These are phyloP conservation scores for Athetis lepigone DNA, from an alignment of 2,888 invertebrate genomes.

Conservation along the genomic window DNA sequence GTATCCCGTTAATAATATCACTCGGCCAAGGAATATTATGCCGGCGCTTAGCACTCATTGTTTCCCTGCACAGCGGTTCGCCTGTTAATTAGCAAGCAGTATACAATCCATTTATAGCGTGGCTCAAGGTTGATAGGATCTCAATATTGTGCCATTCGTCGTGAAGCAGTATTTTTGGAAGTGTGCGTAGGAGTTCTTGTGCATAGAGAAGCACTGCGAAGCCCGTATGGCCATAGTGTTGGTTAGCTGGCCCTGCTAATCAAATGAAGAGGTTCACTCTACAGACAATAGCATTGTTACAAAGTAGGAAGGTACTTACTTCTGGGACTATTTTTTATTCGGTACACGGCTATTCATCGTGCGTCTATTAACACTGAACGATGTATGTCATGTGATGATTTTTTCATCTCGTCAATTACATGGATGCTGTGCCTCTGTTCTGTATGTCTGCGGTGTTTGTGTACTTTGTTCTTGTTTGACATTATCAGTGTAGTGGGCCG, in stretches of 20 bases:
- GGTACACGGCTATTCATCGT: slow-evolving; percentile 49
- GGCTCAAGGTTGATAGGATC: slow-evolving; percentile 44
- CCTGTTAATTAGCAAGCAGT: slow-evolving; percentile 46
- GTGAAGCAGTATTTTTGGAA: slow-evolving; percentile 23
- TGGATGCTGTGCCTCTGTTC: slow-evolving; percentile 46
- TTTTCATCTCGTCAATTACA: slow-evolving; percentile 62
- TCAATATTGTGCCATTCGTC: slow-evolving; percentile 42
- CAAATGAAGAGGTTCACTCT: slow-evolving; percentile 11
- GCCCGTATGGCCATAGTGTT: too few species aligned
- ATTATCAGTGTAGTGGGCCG: slow-evolving; percentile 33
- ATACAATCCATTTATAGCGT: slow-evolving; percentile 53
- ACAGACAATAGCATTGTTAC: slow-evolving; percentile 30
- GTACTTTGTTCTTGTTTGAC: slow-evolving; percentile 45
- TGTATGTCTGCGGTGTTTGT: slow-evolving; percentile 33
- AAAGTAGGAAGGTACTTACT: slow-evolving; percentile 50
- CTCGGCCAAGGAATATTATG: slow-evolving; percentile 3
- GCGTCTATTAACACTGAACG: slow-evolving; percentile 52
- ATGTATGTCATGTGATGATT: slow-evolving; percentile 61
- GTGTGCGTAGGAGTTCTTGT: not conserved
- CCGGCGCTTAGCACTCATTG: slow-evolving; percentile 25
- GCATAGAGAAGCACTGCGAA: not conserved
- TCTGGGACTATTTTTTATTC: slow-evolving; percentile 43
- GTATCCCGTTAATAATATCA: slow-evolving; percentile 11
- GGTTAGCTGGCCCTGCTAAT: slow-evolving; percentile 3
- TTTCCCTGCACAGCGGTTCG: slow-evolving; percentile 35